Evolutionary conservation across 2,113 vertebrate genomes (phyloP).

Genomic region (Grantiella picta): DNA sequence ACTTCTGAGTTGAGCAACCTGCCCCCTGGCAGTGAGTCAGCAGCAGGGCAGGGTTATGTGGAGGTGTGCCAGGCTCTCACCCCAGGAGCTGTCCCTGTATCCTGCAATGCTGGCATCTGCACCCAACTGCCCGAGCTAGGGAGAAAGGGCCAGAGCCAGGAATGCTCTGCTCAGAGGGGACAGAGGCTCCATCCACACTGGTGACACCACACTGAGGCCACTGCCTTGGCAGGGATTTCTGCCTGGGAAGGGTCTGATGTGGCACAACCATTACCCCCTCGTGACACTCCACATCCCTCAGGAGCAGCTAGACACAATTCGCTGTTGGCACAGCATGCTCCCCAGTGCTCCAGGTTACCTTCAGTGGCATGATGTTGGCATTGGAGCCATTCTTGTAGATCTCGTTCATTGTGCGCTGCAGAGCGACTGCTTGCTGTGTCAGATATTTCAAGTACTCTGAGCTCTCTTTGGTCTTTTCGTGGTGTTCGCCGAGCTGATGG

Average conservation of each 20-base stretch:
- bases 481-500: slow-evolving; percentile 89
- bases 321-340: accelerated
- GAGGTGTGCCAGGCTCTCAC: not conserved
- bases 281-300: accelerated
- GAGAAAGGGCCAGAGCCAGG: not conserved
- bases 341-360: slow-evolving; percentile 62
- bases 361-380: slow-evolving; percentile 93
- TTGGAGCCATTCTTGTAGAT: slow-evolving; percentile 98
- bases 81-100: not conserved
- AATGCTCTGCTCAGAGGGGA: accelerated
- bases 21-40: not conserved
- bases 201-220: too few species aligned
- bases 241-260: accelerated
- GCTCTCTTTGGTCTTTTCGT: slow-evolving; percentile 98
- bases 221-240: not conserved
- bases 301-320: accelerated
- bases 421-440: slow-evolving; percentile 95
- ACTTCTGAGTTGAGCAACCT: slow-evolving; percentile 1
- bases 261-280: not conserved
- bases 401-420: slow-evolving; percentile 99
- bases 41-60: not conserved
- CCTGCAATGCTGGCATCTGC: accelerated
- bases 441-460: slow-evolving; percentile 98
- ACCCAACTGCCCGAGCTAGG: not conserved
- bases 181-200: too few species aligned